Base-by-base conservation (phyloP, 2,113 vertebrate genomes). In the Dicrurus megarhynchus region DNA sequence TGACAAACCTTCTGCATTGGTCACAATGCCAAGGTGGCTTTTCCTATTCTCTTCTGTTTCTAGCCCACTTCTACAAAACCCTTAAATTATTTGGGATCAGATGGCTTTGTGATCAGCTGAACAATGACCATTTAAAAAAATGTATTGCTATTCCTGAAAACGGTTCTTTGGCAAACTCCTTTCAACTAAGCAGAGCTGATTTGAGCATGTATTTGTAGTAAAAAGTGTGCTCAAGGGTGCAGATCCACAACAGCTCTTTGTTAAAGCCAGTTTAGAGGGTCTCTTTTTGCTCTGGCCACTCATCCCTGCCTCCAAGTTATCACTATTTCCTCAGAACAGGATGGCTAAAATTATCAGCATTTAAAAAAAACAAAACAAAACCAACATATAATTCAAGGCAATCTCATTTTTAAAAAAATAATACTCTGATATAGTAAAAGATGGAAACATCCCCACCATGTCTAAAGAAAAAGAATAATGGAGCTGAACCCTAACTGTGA, bases 401-500 rank as follows among this genome's bases (percentile, higher is more conserved):
- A 12, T 67, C 22, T 69, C 2, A 23, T 42, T 44, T 67, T 18
- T 37, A 19, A 4, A 41, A 42, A 82, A 53, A 73, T 42, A 52
- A 32, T 71, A 56, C 6, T 83, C 37, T 76, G 12, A 39, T 37
- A 16, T 0, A 57, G 14, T 70, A 55, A 46, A 73, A 63, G 27
- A 39, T 49, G 10, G 44, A 61, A 79, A 37, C 19, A 57, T 18
- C 10, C 20, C 13, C 2, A 42, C 23, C 7, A 26, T 23, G 7
- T 49, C 16, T 82, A 30, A 47, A 55, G 27, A 33, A 65, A 80
- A 87, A 75, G 65, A 94, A 82, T 56, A 75, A 61, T 35, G 2
- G 21, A 82, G 9, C 22, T 68, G 71, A 87, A 68, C 90, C 94
- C 27, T 94, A 81, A 42, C 55, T 84, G 49, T 92, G 27, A 83